Evolutionary conservation across 2,797 vertebrate genomes (phyloP), one percentile per base, ranked within the genome.

Genomic region (Leptodactylus fallax): DNA sequence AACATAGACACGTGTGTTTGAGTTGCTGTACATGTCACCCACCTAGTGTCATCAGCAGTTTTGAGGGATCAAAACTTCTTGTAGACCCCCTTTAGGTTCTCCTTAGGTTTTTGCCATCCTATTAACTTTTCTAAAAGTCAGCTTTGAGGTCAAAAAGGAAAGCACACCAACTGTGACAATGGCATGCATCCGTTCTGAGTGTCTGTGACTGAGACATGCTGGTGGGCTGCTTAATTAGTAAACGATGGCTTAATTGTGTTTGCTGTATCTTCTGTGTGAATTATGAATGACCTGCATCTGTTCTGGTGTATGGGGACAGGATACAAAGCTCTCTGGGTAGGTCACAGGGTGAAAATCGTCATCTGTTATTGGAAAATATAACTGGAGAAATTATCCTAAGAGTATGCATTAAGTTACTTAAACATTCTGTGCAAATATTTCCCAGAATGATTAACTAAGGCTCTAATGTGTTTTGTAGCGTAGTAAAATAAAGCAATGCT

Each of bases 261-360:
- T 82, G 55, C 78, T 65, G 63, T 79, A 74, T 79, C 78, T 80
- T 67, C 77, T 16, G 23, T 74, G 60, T 88, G 87, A 72, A 88
- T 85, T 85, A 88, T 88, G 49, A 49, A 88, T 85, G 82, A 85
- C 63, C 72, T 85, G 77, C 77, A 80, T 88, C 82, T 88, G 81
- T 65, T 88, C 27, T 72, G 63, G 65, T 63, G 67, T 60, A 56
- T 84, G 63, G 81, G 11, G 14, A 79, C 87, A 84, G 81, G 71
- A 84, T 71, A 71, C 21, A 55, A 51, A 53, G 61, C 51, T 58
- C 47, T 61, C 23, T 47, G 27, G 13, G 36, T 67, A 72, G 85
- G 85, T 87, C 65, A 87, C 27, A 72, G 53, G 74, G 60, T 77
- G 71, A 80, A 80, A 80, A 61, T 63, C 19, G 61, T 77, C 74